Percentiles rank a stretch among this genome's conserved stretches.
These are phyloP conservation scores for Maconellicoccus hirsutus DNA, from an alignment of 1,140 invertebrate genomes.

Conservation along the genomic window DNA sequence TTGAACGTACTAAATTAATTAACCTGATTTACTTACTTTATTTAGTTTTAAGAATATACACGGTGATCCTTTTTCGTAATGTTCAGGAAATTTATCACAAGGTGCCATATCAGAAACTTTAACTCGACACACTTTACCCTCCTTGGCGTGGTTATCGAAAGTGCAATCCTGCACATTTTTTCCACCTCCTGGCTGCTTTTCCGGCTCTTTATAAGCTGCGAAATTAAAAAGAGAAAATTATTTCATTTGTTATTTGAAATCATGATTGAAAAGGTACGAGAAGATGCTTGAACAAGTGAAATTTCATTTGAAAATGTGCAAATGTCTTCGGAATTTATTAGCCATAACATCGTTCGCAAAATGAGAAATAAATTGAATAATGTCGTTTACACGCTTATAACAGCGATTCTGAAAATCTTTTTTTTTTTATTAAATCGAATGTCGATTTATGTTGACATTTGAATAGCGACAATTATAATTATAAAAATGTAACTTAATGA, in stretches of 20 bases:
- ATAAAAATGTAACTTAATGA: too few species aligned
- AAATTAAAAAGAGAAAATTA: too few species aligned
- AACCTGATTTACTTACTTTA: slow-evolving; percentile 33
- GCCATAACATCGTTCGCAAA: too few species aligned
- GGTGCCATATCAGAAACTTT: slow-evolving; percentile 50
- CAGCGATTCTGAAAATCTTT: too few species aligned
- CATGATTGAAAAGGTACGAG: too few species aligned
- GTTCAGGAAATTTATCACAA: slow-evolving; percentile 54
- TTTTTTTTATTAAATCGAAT: too few species aligned
- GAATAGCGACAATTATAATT: too few species aligned
- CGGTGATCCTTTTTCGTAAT: slow-evolving; percentile 46
- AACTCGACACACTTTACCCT: slow-evolving; percentile 58
- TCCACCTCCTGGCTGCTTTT: slow-evolving; percentile 46
- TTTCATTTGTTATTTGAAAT: too few species aligned
- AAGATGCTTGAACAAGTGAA: neutral
- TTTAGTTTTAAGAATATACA: slow-evolving; percentile 45
- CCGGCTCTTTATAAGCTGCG: slow-evolving; percentile 53
- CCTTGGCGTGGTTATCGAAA: slow-evolving; percentile 44
- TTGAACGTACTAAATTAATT: neutral
- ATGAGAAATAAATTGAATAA: too few species aligned
- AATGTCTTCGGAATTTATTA: too few species aligned
- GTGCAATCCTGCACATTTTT: slow-evolving; percentile 53
- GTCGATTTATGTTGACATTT: neutral
- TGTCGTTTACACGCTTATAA: too few species aligned
- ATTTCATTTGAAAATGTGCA: neutral